These are phyloP conservation scores for Leucozona laternaria DNA, from an alignment of 2,888 invertebrate genomes.

Conservation along the genomic window DNA sequence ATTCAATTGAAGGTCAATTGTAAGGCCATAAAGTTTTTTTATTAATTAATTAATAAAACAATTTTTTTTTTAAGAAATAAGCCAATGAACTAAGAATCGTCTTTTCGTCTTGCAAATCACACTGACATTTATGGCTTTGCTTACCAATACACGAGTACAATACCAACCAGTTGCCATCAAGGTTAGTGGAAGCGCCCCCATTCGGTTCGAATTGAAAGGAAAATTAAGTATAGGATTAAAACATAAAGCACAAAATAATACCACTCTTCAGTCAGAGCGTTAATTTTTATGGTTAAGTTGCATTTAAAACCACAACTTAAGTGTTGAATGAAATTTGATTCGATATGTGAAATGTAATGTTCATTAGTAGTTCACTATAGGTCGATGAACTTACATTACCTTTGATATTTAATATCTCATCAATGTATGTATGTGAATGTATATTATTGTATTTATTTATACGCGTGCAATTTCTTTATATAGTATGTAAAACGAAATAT, in stretches of 20 bases:
- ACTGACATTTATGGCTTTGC: not conserved
- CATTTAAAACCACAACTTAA: conserved; percentile 7
- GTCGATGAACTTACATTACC: conserved; percentile 1
- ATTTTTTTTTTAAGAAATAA: conserved; percentile 5
- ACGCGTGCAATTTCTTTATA: not conserved
- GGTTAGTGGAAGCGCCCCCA: not conserved
- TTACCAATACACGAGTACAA: not conserved
- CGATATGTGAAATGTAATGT: not conserved
- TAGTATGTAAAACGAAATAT: too few relatives aligned
- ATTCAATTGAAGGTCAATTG: conserved; percentile 12
- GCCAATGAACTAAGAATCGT: conserved; percentile 3
- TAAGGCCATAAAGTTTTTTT: not conserved
- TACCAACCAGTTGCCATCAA: not conserved
- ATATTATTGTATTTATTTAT: not conserved
- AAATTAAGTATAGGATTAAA: not conserved
- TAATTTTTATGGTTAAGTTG: not conserved
- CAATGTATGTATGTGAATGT: not conserved
- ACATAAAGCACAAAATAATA: conserved; percentile 1
- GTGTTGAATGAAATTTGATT: conserved; percentile 15
- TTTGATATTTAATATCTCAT: not conserved
- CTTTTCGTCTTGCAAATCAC: not conserved
- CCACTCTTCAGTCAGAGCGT: conserved; percentile 29
- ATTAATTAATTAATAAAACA: too few relatives aligned
- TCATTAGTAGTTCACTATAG: not conserved
- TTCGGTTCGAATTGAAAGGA: conserved; percentile 3